phyloP scores from a whole-genome alignment of 2,797 vertebrate genomes.

The Kryptolebias ocellatus region DNA sequence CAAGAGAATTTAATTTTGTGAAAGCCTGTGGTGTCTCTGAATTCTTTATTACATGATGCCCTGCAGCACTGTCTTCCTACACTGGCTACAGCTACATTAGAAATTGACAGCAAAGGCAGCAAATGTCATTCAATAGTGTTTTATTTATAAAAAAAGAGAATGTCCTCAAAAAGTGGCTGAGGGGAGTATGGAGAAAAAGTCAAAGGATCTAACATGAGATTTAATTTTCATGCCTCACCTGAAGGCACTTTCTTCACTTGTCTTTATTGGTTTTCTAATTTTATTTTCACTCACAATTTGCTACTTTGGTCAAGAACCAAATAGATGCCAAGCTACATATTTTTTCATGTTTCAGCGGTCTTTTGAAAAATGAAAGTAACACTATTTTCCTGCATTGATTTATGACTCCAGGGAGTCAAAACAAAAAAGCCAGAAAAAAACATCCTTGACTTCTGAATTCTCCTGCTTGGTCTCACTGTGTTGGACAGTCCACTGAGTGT shows the following conservation, averaged over 20 bases:
- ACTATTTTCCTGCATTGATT: too few species aligned
- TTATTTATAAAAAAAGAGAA: background rate
- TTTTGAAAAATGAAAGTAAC: too few species aligned
- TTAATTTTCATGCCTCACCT: too few species aligned
- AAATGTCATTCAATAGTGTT: background rate
- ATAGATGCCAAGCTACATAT: too few species aligned
- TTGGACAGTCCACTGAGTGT: background rate
- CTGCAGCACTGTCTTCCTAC: background rate
- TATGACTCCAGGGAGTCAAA: too few species aligned
- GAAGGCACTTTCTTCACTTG: too few species aligned
- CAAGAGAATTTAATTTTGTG: background rate
- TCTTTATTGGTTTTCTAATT: too few species aligned
- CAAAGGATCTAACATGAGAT: background rate
- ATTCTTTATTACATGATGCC: background rate
- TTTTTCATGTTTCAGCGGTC: too few species aligned
- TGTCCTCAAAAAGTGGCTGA: background rate
- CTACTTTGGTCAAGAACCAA: too few species aligned
- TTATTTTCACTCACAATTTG: too few species aligned
- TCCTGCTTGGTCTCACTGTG: background rate
- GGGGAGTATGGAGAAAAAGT: background rate
- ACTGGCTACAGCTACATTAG: background rate
- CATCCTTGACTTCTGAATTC: too few species aligned
- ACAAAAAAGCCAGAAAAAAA: too few species aligned
- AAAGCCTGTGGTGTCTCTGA: background rate
- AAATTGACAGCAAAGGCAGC: background rate